A percentile compares a stretch with the other conserved stretches of the same genome.
Conservation (phyloP, 2,888 invertebrate species). For the Amorpha juglandis region DNA sequence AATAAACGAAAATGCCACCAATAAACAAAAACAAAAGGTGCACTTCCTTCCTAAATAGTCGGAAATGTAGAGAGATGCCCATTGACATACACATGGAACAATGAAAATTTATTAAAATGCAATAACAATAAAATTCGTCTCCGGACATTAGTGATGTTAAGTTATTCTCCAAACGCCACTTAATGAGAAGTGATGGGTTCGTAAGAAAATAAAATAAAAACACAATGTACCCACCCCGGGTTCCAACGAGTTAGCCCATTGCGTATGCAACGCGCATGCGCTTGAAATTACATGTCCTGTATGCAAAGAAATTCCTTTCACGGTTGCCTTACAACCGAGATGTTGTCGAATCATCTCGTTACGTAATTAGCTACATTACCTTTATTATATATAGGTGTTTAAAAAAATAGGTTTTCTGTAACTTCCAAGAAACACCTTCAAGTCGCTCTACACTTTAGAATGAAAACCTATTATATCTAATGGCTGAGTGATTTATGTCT, state of each 20-base stretch:
- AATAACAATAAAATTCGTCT: slow-evolving; percentile 84
- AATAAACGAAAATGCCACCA: slow-evolving; percentile 45
- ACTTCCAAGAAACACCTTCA: neutral
- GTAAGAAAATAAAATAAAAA: slow-evolving; percentile 80
- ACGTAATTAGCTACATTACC: slow-evolving; percentile 22
- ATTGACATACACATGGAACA: slow-evolving; percentile 68
- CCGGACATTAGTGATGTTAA: slow-evolving; percentile 82
- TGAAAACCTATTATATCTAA: neutral
- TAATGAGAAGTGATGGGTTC: slow-evolving; percentile 85
- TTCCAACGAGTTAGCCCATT: slow-evolving; percentile 64
- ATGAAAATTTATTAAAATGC: slow-evolving; percentile 83
- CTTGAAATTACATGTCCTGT: slow-evolving; percentile 77
- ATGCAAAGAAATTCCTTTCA: slow-evolving; percentile 71
- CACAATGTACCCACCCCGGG: slow-evolving; percentile 70
- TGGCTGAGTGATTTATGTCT: neutral
- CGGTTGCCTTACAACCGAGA: slow-evolving; percentile 52
- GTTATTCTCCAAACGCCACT: slow-evolving; percentile 83
- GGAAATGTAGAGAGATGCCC: slow-evolving; percentile 59
- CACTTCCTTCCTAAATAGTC: slow-evolving; percentile 76
- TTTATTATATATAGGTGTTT: neutral
- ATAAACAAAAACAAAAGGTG: slow-evolving; percentile 60
- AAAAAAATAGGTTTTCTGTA: neutral
- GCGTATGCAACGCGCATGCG: slow-evolving; percentile 73
- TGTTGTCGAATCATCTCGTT: slow-evolving; percentile 49
- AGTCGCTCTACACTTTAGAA: neutral